Base-by-base conservation (phyloP, 2,797 vertebrate species). In the Typhlichthys subterraneus region DNA sequence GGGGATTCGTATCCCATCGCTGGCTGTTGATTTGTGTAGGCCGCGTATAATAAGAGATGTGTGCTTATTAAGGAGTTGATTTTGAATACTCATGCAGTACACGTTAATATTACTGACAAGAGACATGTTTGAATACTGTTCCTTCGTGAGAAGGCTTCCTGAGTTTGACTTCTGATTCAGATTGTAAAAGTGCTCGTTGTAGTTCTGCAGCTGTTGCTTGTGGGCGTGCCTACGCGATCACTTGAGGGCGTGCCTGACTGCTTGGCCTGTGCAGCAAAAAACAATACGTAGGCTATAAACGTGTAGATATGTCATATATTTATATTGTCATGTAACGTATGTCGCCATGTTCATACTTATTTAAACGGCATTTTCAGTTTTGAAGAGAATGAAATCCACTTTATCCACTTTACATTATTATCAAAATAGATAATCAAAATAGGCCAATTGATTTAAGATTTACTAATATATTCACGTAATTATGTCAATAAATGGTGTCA, bases 51-150 rank as follows among this genome's bases (percentile, higher is more conserved):
- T 31, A 60, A 71, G 55, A 2, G 76, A 45, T 19, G 87, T 46
- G 57, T 81, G 88, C 61, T 59, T 73, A 15, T 73, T 76, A 0
- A 71, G 47, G 61, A 52, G 58, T 31, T 79, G 77, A n/a, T 81
- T 70, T 19, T 70, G 63, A 29, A 82, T 54, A 51, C 57, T 76
- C 62, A 47, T 91, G 80, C 69, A 66, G 12, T 69, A 80, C 12
- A 69, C 38, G 4, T 57, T 55, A 15, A 86, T 50, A 14, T 84
- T 75, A 23, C 70, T 87, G 71, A 91, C 62, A 53, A 91, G 65
- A 64, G 93, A 88, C 94, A 96, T 95, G 8, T 1, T 74, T 54
- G n/a, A 0, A 11, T 15, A 13, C 3, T 0, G 23, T 70, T n/a
- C 61, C 10, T 14, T 5, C 11, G 11, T 17, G 15, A 23, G 23